Evolutionary conservation across 2,888 invertebrate genomes (phyloP), one percentile per base, ranked within the genome.

Genomic region (Himalopsyche tibetana): DNA sequence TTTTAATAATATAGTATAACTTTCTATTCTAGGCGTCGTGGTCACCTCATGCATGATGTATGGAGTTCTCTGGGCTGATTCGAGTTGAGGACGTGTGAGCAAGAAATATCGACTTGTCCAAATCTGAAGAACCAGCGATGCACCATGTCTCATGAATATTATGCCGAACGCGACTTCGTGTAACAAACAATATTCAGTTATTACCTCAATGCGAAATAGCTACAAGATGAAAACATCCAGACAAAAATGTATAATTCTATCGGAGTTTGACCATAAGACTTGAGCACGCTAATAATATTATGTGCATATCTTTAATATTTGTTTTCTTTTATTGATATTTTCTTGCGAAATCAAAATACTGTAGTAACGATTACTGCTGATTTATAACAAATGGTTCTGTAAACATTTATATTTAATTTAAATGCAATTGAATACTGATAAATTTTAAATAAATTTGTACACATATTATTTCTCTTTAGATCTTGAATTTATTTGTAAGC

Each of bases 81-180:
- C 86, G 83, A 86, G 86, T 86, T 80, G 83, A 80, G 63, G 82
- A 87, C 86, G 87, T 87, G 87, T 87, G 87, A 87, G 87, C 87
- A 86, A 86, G 87, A 87, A 86, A 87, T 87, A 87, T 87, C 81
- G 86, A 81, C 83, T 80, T 56, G 84, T 85, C 85, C 84, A 79
- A 80, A 81, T 80, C 84, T 84, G 81, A 74, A 38, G 38, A 81
- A 74, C 82, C 83, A 51, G 80, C 84, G 79, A 80, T 80, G 84
- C 84, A 55, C 84, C 55, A 74, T 74, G 74, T 74, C 74, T 74
- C 74, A 74, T 74, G 74, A 74, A 74, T 74, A 74, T 74, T 74
- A 74, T 74, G 8, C 28, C 19, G 74, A 36, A 28, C 74, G 74
- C 74, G 74, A 74, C 74, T 74, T 36, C 74, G 36, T 74, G 74